Conservation (phyloP, 2,888 invertebrate species). For the Tupiocoris notatus region DNA sequence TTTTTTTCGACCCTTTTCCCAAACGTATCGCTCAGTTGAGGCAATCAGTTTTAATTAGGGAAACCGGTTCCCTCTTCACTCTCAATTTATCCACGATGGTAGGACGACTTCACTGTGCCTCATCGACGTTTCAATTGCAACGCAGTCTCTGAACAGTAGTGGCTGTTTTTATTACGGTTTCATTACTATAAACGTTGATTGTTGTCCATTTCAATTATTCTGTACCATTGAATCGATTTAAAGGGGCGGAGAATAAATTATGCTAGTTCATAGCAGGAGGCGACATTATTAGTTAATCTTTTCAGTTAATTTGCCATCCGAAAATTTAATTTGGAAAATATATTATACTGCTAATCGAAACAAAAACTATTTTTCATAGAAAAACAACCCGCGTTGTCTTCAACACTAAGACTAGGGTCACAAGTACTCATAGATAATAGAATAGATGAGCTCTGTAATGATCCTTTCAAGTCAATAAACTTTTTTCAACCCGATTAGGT, state of each 20-base stretch:
- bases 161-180: background rate
- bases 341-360: too few relatives aligned
- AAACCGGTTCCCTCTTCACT: conserved; percentile 9
- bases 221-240: background rate
- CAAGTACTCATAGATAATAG: too few relatives aligned
- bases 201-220: background rate
- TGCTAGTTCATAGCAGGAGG: background rate
- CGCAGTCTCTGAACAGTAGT: too few relatives aligned
- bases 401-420: too few relatives aligned
- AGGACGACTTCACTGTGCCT: background rate
- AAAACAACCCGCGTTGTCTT: too few relatives aligned
- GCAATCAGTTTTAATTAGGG: conserved; percentile 5
- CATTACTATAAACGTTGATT: background rate
- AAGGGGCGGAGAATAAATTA: background rate
- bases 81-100: conserved; percentile 1
- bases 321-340: too few relatives aligned
- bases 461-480: too few relatives aligned
- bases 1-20: background rate
- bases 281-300: too few relatives aligned
- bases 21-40: conserved; percentile 3
- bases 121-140: background rate
- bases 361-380: too few relatives aligned
- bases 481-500: too few relatives aligned
- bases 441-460: too few relatives aligned
- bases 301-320: too few relatives aligned